Evolutionary conservation across 1,140 invertebrate species (phyloP).

Genomic region (Metopolophium dirhodum): DNA sequence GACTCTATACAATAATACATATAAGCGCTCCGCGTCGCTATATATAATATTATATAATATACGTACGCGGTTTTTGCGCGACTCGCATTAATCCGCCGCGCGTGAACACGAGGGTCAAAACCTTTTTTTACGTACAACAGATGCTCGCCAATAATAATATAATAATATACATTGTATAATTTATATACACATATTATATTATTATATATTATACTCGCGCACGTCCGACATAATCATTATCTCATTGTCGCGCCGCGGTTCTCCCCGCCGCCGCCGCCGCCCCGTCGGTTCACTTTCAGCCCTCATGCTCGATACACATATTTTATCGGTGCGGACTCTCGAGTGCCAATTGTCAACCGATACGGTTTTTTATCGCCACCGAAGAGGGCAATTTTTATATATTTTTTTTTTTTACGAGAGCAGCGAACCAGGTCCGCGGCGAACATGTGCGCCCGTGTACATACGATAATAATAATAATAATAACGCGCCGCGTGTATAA

Average conservation of each 20-base stretch:
- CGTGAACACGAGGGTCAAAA: slow-evolving; percentile 43
- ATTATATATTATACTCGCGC: too few relatives aligned
- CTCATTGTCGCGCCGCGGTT: slow-evolving; percentile 49
- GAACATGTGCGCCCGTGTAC: slow-evolving; percentile 54
- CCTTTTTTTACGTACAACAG: slow-evolving; percentile 24
- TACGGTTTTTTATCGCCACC: slow-evolving; percentile 33
- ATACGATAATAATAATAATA: slow-evolving; percentile 3
- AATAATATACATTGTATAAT: slow-evolving; percentile 7
- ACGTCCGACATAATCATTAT: slow-evolving; percentile 50
- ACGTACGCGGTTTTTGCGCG: not conserved
- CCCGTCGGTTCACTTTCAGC: not conserved
- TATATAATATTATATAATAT: not conserved
- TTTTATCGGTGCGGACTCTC: slow-evolving; percentile 31
- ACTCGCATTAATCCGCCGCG: not conserved
- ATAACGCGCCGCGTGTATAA: not conserved
- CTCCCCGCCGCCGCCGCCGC: too few relatives aligned
- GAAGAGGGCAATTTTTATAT: slow-evolving; percentile 27
- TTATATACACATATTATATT: not conserved
- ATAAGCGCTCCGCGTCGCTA: not conserved
- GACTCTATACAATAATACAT: not conserved
- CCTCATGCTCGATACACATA: slow-evolving; percentile 8
- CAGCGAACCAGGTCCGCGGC: slow-evolving; percentile 30
- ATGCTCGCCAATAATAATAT: slow-evolving; percentile 27
- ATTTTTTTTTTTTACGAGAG: not conserved
- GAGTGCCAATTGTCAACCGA: slow-evolving; percentile 50